A percentile compares a stretch with the other conserved stretches of the same genome.
These are phyloP conservation scores for Acholoe squamosa DNA, from an alignment of 2,888 invertebrate genomes.

Conservation along the genomic window DNA sequence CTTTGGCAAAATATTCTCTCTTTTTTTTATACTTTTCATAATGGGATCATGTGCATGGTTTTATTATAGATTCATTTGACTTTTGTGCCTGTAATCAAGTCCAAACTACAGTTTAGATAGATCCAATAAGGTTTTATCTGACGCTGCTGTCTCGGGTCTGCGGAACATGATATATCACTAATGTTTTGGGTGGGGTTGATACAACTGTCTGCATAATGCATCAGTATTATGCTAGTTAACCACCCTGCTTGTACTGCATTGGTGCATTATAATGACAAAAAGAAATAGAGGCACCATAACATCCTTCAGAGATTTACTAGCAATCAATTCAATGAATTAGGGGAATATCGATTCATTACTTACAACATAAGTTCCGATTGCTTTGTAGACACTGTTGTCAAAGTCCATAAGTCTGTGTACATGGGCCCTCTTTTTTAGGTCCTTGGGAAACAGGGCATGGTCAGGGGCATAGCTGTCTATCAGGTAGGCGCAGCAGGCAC, in stretches of 20 bases:
- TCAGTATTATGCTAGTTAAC: neutral
- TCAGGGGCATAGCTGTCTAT: neutral
- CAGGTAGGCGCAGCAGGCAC: neutral
- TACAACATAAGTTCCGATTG: neutral
- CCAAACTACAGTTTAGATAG: too few relatives aligned
- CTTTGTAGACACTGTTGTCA: neutral
- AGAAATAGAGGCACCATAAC: neutral
- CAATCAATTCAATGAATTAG: too few relatives aligned
- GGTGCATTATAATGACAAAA: neutral
- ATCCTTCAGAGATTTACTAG: neutral
- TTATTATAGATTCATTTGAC: too few relatives aligned
- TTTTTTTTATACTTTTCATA: neutral
- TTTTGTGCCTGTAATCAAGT: too few relatives aligned
- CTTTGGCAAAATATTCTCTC: neutral
- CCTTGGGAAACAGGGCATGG: neutral
- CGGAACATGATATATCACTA: too few relatives aligned
- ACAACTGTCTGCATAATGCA: neutral
- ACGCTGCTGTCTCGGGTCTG: too few relatives aligned
- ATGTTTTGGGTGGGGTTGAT: neutral
- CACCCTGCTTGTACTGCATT: neutral
- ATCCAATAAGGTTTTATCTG: too few relatives aligned
- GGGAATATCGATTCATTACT: neutral
- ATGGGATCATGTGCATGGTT: neutral
- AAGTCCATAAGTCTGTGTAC: neutral
- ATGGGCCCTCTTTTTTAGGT: neutral